Conservation (phyloP, 2,797 vertebrate species). For the Choloepus didactylus region DNA sequence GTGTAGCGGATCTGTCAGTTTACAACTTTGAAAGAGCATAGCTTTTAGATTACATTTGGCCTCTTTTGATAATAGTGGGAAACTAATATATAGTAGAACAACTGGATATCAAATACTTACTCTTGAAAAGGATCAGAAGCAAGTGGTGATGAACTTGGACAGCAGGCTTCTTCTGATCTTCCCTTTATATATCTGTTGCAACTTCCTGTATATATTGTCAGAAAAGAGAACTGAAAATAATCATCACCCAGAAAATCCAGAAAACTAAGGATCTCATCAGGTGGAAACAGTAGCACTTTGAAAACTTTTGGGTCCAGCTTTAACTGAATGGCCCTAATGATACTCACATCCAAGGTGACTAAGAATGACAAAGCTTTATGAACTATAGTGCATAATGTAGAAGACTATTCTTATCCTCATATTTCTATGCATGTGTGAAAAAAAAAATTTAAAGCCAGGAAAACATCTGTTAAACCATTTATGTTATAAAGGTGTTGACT, state of each 20-base stretch:
- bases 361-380: slow-evolving; percentile 77
- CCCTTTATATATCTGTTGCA: neutral
- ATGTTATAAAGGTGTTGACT: neutral
- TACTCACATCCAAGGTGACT: slow-evolving; percentile 74
- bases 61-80: too few relatives aligned
- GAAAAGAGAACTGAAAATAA: slow-evolving; percentile 64
- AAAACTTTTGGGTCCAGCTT: slow-evolving; percentile 62
- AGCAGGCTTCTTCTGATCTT: slow-evolving; percentile 92
- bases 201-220: too few relatives aligned
- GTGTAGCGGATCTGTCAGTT: too few relatives aligned
- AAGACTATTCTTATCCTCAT: slow-evolving; percentile 69
- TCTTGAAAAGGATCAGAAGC: slow-evolving; percentile 90
- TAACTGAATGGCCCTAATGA: slow-evolving; percentile 60
- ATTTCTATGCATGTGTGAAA: slow-evolving; percentile 84
- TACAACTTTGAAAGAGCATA: too few relatives aligned
- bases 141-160: slow-evolving; percentile 98
- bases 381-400: slow-evolving; percentile 69
- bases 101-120: too few relatives aligned
- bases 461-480: slow-evolving; percentile 73
- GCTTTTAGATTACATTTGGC: too few relatives aligned
- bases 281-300: slow-evolving; percentile 23
- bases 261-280: slow-evolving; percentile 77
- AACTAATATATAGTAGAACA: too few relatives aligned
- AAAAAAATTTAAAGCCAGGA: slow-evolving; percentile 76
- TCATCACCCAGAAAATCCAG: slow-evolving; percentile 69